Percentiles rank a stretch among this genome's conserved stretches.
Evolutionary conservation across 2,888 invertebrate genomes (phyloP).

Genomic region (Phyllotreta striolata): DNA sequence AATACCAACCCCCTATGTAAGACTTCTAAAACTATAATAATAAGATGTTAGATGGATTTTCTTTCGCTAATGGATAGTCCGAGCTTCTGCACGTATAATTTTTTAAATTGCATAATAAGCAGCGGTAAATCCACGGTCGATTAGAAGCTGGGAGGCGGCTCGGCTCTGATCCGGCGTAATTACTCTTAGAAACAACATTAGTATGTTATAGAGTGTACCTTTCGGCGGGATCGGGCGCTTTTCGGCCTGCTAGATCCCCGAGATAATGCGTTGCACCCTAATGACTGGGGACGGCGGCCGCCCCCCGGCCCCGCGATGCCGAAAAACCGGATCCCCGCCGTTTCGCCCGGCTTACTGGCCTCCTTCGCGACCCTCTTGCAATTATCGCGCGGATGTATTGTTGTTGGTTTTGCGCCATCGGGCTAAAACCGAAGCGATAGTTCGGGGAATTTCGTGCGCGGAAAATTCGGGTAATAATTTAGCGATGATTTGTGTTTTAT

Average conservation of each 20-base stretch:
- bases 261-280: conserved; percentile 60
- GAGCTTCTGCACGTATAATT: too few relatives aligned
- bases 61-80: too few relatives aligned
- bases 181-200: conserved; percentile 49
- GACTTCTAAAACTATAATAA: too few relatives aligned
- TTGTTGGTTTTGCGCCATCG: conserved; percentile 24
- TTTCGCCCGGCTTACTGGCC: conserved; percentile 30
- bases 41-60: too few relatives aligned
- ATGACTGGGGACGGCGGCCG: conserved; percentile 55
- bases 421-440: too few relatives aligned
- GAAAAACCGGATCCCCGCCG: conserved; percentile 27
- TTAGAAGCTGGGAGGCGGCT: conserved; percentile 7
- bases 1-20: too few relatives aligned
- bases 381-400: conserved; percentile 34
- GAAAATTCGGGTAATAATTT: too few relatives aligned
- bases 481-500: too few relatives aligned
- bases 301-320: conserved; percentile 37
- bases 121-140: background rate
- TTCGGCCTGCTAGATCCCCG: conserved; percentile 58
- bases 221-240: conserved; percentile 54
- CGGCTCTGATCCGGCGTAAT: conserved; percentile 31
- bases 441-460: too few relatives aligned
- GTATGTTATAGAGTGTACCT: conserved; percentile 59
- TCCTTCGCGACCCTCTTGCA: conserved; percentile 32
- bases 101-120: background rate